Conservation (phyloP, 2,113 vertebrate genomes). For the Echinops telfairi region DNA sequence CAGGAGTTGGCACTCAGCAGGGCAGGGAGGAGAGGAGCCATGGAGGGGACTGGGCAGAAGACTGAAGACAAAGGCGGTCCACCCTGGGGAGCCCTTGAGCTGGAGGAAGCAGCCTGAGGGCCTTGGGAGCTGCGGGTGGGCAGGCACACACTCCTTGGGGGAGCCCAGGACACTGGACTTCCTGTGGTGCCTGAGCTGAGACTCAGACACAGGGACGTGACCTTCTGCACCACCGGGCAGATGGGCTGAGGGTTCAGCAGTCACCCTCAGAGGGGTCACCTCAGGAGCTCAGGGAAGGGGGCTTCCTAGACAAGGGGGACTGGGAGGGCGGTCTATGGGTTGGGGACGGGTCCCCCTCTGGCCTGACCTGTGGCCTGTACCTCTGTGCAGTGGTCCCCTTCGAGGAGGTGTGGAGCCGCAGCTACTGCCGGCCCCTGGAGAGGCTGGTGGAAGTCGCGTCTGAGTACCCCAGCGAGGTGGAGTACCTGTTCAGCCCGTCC, state of each 20-base stretch:
- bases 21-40: not conserved
- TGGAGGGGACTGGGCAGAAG: too few species aligned
- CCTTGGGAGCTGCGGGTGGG: not conserved
- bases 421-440: conserved; percentile 95
- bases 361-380: not conserved
- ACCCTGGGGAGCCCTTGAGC: not conserved
- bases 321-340: not conserved
- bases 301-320: not conserved
- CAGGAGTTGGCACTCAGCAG: not conserved
- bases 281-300: not conserved
- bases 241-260: not conserved
- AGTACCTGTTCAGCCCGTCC: conserved; percentile 95
- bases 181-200: not conserved
- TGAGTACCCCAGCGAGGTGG: conserved; percentile 94
- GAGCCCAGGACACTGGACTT: not conserved
- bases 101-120: conserved; percentile 21
- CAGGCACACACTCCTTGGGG: not conserved
- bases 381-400: conserved; percentile 91
- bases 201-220: not conserved
- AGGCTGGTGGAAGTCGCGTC: conserved; percentile 93
- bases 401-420: conserved; percentile 95
- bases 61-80: not conserved
- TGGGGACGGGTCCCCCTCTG: not conserved
- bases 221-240: not conserved
- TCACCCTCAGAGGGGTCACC: not conserved